Base-by-base conservation (phyloP, 1,140 invertebrate genomes). In the Episyrphus balteatus region DNA sequence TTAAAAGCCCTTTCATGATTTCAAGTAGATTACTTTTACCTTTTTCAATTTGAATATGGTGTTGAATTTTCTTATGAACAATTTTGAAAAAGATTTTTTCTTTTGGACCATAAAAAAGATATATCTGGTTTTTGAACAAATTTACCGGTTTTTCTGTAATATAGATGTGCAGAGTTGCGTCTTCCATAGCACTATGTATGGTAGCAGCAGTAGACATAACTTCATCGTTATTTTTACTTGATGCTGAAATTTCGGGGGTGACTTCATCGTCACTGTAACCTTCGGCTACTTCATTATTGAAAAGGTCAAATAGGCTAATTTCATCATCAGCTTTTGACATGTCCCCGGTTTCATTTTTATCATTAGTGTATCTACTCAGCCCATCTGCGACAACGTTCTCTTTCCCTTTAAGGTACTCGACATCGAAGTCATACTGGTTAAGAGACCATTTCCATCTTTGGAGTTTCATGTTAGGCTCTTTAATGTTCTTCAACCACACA, bases 371-470 rank as follows among this genome's bases (percentile, higher is more conserved):
- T 43, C 42, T 26, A 31, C 42, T 43, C 14, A 43, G 26, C 12
- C 19, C 14, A 32, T 43, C 30, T 32, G 42, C 42, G 11, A 43
- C 30, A n/a, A 31, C n/a, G 32, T 43, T 43, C n/a, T 43, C 30
- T 17, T 43, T 43, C 13, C 5, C 42, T 43, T 43, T 43, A 31
- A 43, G n/a, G 14, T 43, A 43, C 8, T 43, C 42, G 26, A 43
- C 30, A 11, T n/a, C 13, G 17, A 17, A 43, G 26, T 43, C 30
- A 31, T 31, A 43, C 7, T 43, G 13, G 14, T 31, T 43, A 31
- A 43, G 32, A n/a, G 26, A n/a, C 32, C 26, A 21, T 31, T 32
- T 13, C 42, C 42, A 32, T 13, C 30, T 19, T 32, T 43, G 42
- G 18, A 43, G 26, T 43, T 43, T 43, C 8, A 26, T 11, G 17